A percentile compares a stretch with the other conserved stretches of the same genome.
These are phyloP conservation scores for Sepioteuthis lessoniana DNA, from an alignment of 2,888 invertebrate species.

Conservation along the genomic window DNA sequence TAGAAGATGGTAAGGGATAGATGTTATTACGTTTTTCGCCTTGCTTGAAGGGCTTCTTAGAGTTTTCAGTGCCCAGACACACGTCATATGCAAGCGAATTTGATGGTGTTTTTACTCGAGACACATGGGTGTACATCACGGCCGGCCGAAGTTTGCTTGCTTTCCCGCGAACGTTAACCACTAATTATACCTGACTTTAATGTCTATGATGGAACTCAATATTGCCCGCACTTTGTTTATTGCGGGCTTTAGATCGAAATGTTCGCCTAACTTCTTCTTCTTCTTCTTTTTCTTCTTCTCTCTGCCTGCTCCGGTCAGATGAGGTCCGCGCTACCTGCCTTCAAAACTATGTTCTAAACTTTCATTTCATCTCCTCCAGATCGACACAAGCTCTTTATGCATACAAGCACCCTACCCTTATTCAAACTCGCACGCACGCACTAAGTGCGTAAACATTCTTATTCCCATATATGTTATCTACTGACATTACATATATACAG, in stretches of 20 bases:
- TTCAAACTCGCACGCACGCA: no score
- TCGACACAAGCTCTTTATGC: background rate
- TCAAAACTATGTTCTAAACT: background rate
- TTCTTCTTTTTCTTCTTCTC: no score
- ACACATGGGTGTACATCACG: background rate
- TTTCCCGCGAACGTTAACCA: background rate
- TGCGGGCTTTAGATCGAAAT: background rate
- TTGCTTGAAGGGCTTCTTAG: background rate
- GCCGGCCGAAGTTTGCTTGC: background rate
- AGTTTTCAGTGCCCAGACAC: background rate
- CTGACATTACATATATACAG: no score
- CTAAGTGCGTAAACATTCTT: no score
- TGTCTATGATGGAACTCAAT: background rate
- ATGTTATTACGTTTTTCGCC: background rate
- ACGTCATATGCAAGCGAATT: background rate
- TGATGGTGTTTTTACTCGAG: constrained; percentile 17
- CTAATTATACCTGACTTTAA: constrained; percentile 10
- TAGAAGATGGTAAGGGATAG: background rate
- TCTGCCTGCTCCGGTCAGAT: background rate
- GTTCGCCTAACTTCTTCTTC: no score
- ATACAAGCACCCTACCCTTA: background rate
- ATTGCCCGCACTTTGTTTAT: background rate
- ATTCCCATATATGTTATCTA: no score
- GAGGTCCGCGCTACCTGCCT: background rate
- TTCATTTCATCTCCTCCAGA: background rate